Evolutionary conservation across 1,140 invertebrate genomes (phyloP), one percentile per base, ranked within the genome.

Genomic region (Glossosoma conforme): DNA sequence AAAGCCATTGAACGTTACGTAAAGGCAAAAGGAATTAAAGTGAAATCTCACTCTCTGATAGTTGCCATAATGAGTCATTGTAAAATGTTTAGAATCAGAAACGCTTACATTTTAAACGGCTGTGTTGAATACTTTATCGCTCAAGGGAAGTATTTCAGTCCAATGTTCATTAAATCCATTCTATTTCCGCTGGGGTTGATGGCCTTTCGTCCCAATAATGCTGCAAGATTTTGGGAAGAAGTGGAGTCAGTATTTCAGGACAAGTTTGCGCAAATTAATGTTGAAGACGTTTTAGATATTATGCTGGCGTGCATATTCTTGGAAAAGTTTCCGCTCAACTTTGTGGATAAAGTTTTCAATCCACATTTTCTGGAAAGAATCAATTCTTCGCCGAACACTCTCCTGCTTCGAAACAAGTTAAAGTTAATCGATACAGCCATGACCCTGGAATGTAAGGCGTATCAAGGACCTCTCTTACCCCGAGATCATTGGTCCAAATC

Each of bases 271-370:
- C 75, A 81, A 56, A 77, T 88, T 25, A 68, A 67, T 36, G 62
- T 77, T n/a, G 73, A 77, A 49, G 77, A 84, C 56, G 60, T 79
- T 3, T 59, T 83, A 17, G 77, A 83, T 51, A 74, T 86, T 38
- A 62, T 87, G 22, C 65, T 86, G 6, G 75, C 81, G 3, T 85
- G 80, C 61, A 71, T 83, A 30, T 87, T 84, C 66, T 60, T 85
- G 11, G 68, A 79, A 44, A 77, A 79, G 59, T 79, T 79, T 66
- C 85, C 86, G 6, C 32, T 82, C 1, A 80, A 82, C 59, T 80
- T 85, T 62, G 65, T 79, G 0, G 69, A 75, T 8, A 78, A 73
- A 57, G 69, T 87, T 32, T 83, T 86, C 49, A 80, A 76, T 49
- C 67, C 75, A 6, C 74, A 80, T 46, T 84, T 86, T 59, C 62